Evolutionary conservation across 2,888 invertebrate species (phyloP), one percentile per base, ranked within the genome.

Genomic region (Zhuqinia jingwanae): DNA sequence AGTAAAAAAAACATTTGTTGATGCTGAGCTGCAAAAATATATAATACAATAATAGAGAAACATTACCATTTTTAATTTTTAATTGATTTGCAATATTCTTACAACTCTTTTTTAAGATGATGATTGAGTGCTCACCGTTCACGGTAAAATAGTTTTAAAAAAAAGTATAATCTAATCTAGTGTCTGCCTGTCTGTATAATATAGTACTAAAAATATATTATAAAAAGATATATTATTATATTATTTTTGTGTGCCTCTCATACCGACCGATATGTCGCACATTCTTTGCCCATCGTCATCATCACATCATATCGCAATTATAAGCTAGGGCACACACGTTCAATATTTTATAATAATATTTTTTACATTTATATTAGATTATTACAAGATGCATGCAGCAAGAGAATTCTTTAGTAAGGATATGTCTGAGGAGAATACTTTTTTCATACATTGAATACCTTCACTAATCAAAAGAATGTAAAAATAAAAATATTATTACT

Each of bases 21-120:
- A n/a, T n/a, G n/a, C n/a, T n/a, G n/a, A n/a, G 58, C 30, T 27
- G 63, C 63, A 63, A 30, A 30, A 63, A 30, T 30, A 63, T 27
- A n/a, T n/a, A 27, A 5, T 63, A 63, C 30, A 13, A 63, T n/a
- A 63, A 63, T 63, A 30, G 30, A n/a, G n/a, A 63, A 30, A 15
- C 63, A 63, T 63, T 63, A 63, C 63, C 63, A 63, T 63, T 63
- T 63, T 30, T n/a, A 63, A 63, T 63, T 63, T n/a, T 63, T 63
- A 63, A 63, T 63, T 63, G 63, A 27, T 63, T 63, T 30, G n/a
- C 58, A 25, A 10, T 30, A 30, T 63, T 25, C 27, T 63, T 30
- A n/a, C 1, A 15, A 63, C 63, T 63, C 27, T 30, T n/a, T n/a
- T 63, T 30, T 5, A 63, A 63, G n/a, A n/a, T n/a, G 63, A 63